Evolutionary conservation across 2,797 vertebrate genomes (phyloP).

Genomic region (Arnoldichthys spilopterus): DNA sequence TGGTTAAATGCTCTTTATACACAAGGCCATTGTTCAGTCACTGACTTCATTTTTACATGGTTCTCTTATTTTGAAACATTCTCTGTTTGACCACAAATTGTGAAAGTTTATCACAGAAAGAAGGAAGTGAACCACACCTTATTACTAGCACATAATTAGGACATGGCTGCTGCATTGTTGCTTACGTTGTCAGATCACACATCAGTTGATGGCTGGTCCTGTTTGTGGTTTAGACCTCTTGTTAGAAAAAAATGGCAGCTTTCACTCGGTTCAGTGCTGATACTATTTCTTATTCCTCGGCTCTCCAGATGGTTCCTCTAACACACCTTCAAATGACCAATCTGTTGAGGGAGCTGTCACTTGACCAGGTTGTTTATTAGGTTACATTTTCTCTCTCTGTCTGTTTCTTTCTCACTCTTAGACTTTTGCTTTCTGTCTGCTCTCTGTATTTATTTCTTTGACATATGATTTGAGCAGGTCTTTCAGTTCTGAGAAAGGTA

Average conservation of each 20-base stretch:
- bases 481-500: constrained; percentile 11
- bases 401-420: background rate
- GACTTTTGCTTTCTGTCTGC: no score
- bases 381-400: background rate
- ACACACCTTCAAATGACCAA: constrained; percentile 30
- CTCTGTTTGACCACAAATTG: constrained; percentile 3
- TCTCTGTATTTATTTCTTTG: no score
- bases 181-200: constrained; percentile 13
- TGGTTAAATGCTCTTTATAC: no score
- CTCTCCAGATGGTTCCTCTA: constrained; percentile 51
- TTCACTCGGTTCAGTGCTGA: constrained; percentile 19
- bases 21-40: background rate
- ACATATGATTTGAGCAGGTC: background rate
- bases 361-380: constrained; percentile 45
- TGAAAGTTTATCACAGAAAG: constrained; percentile 19
- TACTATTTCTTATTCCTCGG: constrained; percentile 13
- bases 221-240: background rate
- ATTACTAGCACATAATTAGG: constrained; percentile 13
- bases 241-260: background rate
- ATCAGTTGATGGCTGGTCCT: background rate
- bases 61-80: background rate
- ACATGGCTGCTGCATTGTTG: constrained; percentile 8
- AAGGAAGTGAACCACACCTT: constrained; percentile 41
- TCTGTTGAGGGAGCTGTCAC: constrained; percentile 37
- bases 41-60: background rate